These are phyloP conservation scores for Rhinella marina DNA, from an alignment of 2,797 vertebrate species.

Conservation along the genomic window DNA sequence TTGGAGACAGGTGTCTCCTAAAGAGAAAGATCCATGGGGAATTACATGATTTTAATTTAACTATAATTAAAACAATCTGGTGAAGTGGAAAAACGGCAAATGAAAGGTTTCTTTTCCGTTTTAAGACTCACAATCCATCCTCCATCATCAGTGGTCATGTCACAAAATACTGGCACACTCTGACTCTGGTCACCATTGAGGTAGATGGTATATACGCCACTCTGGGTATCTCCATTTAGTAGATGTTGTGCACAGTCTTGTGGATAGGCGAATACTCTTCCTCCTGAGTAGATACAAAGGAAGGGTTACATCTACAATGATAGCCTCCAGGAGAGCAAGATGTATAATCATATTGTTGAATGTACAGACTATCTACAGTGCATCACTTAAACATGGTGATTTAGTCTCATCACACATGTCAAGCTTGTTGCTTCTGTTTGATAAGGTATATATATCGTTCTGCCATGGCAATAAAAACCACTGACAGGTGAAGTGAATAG, in stretches of 20 bases:
- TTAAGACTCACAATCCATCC: constrained; percentile 94
- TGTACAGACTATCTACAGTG: background rate
- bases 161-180: constrained; percentile 92
- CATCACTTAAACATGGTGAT: too few species aligned
- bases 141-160: constrained; percentile 93
- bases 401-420: background rate
- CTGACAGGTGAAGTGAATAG: too few species aligned
- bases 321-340: background rate
- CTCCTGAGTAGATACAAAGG: constrained; percentile 74
- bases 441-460: too few species aligned
- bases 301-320: background rate
- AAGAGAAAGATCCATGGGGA: background rate
- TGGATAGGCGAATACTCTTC: constrained; percentile 90
- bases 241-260: constrained; percentile 97
- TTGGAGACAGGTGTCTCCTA: background rate
- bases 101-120: background rate
- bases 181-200: constrained; percentile 89
- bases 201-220: constrained; percentile 91
- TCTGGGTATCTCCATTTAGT: constrained; percentile 90
- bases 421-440: too few species aligned
- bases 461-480: too few species aligned
- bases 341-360: background rate
- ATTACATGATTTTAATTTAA: background rate
- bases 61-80: background rate
- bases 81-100: background rate